Base-by-base conservation (phyloP, 2,888 invertebrate genomes). In the Cacoxenus indagator region DNA sequence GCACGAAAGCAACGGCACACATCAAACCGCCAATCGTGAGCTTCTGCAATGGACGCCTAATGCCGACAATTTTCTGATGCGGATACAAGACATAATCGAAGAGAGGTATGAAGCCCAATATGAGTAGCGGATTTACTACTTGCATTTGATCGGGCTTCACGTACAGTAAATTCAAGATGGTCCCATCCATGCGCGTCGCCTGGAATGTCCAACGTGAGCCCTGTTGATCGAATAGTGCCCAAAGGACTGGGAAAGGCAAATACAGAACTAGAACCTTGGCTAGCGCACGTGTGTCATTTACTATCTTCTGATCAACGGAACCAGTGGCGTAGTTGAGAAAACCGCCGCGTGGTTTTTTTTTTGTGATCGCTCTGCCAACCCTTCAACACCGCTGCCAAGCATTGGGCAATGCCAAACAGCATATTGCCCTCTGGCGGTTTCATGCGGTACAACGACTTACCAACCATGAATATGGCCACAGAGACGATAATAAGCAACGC, bases 181-280 rank as follows among this genome's bases (percentile, higher is more conserved):
- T 89, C 27, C 96, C 96, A 76, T 94, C 90, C 97, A 98, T 97
- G 77, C 93, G 91, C n/a, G 93, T 92, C 0, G 97, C 97, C 90
- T 97, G 97, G 86, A 97, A 93, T 0, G 96, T 96, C 97, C 97
- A 97, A 69, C 95, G 90, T 0, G 96, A 96, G 14, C 96, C 94
- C 90, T 96, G 97, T 87, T 99, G 99, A 87, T 99, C 98, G 87
- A 94, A 98, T 0, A 99, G 90, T 0, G 98, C 96, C 98, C 98
- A 99, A 89, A 98, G 99, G n/a, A 99, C 90, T 0, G 98, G 97
- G 59, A 98, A 89, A 0, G 99, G 98, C 27, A 98, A 88, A 85
- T 95, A 98, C 1, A 98, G 90, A 5, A 94, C 90, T 8, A 97
- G 88, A 1, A 98, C 93, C 73, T 92, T 91, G 8, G 96, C 86